These are phyloP conservation scores for Riptortus pedestris DNA, from an alignment of 1,140 invertebrate species.

Conservation along the genomic window DNA sequence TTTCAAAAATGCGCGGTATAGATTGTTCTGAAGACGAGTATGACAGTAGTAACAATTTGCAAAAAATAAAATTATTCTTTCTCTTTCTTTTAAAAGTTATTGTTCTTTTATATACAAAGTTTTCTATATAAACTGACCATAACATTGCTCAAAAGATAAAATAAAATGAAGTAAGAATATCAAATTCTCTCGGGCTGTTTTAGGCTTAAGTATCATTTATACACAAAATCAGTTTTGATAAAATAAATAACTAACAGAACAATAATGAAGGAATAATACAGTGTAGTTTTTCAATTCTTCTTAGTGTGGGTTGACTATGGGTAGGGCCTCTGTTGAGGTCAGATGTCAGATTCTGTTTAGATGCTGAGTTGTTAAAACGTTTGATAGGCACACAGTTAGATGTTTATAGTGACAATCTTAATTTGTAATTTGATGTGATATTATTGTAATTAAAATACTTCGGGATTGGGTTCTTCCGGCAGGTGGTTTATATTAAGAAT, in stretches of 20 bases:
- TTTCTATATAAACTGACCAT: conserved; percentile 15
- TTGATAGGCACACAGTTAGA: conserved; percentile 25
- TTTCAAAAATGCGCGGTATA: conserved; percentile 6
- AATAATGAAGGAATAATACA: conserved; percentile 6
- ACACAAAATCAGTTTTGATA: conserved; percentile 6
- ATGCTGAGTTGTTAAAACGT: conserved; percentile 15
- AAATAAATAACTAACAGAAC: not conserved
- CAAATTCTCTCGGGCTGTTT: conserved; percentile 15
- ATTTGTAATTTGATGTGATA: conserved; percentile 28
- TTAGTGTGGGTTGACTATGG: conserved; percentile 5
- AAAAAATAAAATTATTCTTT: not conserved
- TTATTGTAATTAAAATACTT: conserved; percentile 20
- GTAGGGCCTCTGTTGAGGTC: not conserved
- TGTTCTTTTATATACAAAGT: not conserved
- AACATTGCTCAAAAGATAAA: conserved; percentile 14
- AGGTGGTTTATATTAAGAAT: not conserved
- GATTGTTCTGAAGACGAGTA: not conserved
- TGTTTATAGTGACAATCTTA: conserved; percentile 29
- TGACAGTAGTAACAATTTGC: too few relatives aligned
- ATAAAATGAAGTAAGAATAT: conserved; percentile 17
- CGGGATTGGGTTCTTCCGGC: not conserved
- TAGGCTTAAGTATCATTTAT: conserved; percentile 18
- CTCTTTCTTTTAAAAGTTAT: not conserved
- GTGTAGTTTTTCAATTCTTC: conserved; percentile 5
- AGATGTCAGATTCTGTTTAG: conserved; percentile 10